Evolutionary conservation across 2,797 vertebrate species (phyloP).

Genomic region (Sorex maritimensis): DNA sequence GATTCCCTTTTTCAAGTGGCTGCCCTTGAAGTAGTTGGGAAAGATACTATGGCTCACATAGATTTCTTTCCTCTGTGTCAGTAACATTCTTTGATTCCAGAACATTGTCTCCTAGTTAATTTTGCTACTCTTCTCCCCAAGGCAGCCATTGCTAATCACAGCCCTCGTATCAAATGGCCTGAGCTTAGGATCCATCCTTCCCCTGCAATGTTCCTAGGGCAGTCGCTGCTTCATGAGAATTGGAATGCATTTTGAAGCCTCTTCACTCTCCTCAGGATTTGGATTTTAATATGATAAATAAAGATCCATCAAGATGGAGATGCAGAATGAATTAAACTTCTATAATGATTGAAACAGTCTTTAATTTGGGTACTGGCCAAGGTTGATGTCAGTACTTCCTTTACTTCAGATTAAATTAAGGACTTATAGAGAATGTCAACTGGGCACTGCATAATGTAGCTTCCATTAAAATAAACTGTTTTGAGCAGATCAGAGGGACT

Average conservation of each 20-base stretch:
- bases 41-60: neutral
- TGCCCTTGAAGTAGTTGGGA: neutral
- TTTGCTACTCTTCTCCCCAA: neutral
- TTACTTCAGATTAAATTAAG: conserved; percentile 68
- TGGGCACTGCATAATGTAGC: conserved; percentile 65
- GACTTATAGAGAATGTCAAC: conserved; percentile 59
- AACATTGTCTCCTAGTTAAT: neutral
- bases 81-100: neutral
- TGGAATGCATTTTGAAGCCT: neutral
- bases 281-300: conserved; percentile 19
- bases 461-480: conserved; percentile 69
- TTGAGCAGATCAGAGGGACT: neutral
- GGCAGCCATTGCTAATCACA: neutral
- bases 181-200: neutral
- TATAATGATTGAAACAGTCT: conserved; percentile 65
- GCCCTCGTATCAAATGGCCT: neutral
- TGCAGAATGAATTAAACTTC: conserved; percentile 27
- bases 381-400: conserved; percentile 77
- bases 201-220: neutral
- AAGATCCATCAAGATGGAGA: conserved; percentile 28
- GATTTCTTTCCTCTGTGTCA: neutral
- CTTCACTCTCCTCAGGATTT: neutral
- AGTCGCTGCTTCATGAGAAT: neutral
- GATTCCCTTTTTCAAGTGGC: neutral
- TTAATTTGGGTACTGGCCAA: conserved; percentile 72